These are phyloP conservation scores for Dryadula phaetusa DNA, from an alignment of 2,888 invertebrate species.

Conservation along the genomic window DNA sequence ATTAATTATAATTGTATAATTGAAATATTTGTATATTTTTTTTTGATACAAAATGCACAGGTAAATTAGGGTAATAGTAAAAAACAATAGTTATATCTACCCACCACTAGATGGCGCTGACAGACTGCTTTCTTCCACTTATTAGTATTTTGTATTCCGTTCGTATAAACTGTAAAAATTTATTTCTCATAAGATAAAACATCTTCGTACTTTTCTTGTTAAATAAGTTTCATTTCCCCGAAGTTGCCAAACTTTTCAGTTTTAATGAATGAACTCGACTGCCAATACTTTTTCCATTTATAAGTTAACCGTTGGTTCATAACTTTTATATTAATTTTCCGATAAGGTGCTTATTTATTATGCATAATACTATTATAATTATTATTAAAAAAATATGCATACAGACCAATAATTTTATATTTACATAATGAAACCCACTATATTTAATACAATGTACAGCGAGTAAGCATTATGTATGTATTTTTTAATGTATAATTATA, in stretches of 20 bases:
- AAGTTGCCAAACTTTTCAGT: conserved; percentile 64
- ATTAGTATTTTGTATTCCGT: conserved; percentile 20
- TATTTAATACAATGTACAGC: too few relatives aligned
- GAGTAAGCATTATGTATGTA: too few relatives aligned
- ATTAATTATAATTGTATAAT: too few relatives aligned
- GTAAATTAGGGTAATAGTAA: background rate
- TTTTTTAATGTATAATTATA: too few relatives aligned
- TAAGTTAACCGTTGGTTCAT: conserved; percentile 72
- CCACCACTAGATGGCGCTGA: conserved; percentile 70
- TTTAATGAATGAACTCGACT: conserved; percentile 78
- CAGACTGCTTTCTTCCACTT: conserved; percentile 33
- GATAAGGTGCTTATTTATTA: conserved; percentile 37
- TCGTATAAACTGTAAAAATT: conserved; percentile 37
- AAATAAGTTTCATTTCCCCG: conserved; percentile 53
- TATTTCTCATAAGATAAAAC: conserved; percentile 44
- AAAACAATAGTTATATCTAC: conserved; percentile 54
- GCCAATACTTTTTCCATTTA: conserved; percentile 75
- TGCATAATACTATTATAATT: conserved; percentile 26
- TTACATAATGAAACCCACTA: too few relatives aligned
- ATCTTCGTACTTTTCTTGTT: conserved; percentile 64
- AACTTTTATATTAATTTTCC: conserved; percentile 57
- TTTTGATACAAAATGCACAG: background rate
- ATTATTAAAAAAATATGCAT: background rate
- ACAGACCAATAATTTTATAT: too few relatives aligned
- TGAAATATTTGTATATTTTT: background rate